Conservation (phyloP, 2,888 invertebrate genomes). For the Pogonocherus hispidulus region DNA sequence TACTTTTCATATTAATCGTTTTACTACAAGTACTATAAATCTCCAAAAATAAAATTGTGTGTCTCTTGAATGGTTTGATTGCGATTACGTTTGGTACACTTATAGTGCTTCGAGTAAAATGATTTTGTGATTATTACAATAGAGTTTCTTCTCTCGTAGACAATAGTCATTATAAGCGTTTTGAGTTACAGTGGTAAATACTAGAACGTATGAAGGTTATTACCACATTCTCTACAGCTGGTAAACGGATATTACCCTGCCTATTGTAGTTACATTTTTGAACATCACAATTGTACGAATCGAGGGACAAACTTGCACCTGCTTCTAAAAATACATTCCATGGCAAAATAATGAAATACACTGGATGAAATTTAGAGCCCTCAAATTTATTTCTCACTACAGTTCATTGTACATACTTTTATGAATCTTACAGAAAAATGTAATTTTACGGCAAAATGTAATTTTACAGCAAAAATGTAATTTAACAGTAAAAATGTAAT, state of each 20-base stretch:
- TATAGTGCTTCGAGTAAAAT: slow-evolving; percentile 26
- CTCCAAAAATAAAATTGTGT: slow-evolving; percentile 34
- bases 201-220: slow-evolving; percentile 51
- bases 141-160: slow-evolving; percentile 29
- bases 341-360: too few relatives aligned
- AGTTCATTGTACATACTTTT: too few relatives aligned
- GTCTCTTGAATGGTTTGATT: slow-evolving; percentile 19
- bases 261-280: slow-evolving; percentile 50
- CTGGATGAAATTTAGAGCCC: too few relatives aligned
- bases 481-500: too few relatives aligned
- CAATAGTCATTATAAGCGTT: slow-evolving; percentile 47
- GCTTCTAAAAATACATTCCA: slow-evolving; percentile 27
- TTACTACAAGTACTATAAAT: slow-evolving; percentile 31
- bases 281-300: slow-evolving; percentile 50
- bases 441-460: too few relatives aligned
- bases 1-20: slow-evolving; percentile 3
- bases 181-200: slow-evolving; percentile 45
- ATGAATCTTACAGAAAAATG: too few relatives aligned
- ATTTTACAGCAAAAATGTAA: too few relatives aligned
- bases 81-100: slow-evolving; percentile 24
- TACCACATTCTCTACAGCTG: slow-evolving; percentile 49
- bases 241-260: slow-evolving; percentile 55
- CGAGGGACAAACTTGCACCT: slow-evolving; percentile 34
- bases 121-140: slow-evolving; percentile 8
- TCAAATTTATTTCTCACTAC: too few relatives aligned